Evolutionary conservation across 2,888 invertebrate species (phyloP), one percentile per base, ranked within the genome.

Genomic region (Abscondita cerata): DNA sequence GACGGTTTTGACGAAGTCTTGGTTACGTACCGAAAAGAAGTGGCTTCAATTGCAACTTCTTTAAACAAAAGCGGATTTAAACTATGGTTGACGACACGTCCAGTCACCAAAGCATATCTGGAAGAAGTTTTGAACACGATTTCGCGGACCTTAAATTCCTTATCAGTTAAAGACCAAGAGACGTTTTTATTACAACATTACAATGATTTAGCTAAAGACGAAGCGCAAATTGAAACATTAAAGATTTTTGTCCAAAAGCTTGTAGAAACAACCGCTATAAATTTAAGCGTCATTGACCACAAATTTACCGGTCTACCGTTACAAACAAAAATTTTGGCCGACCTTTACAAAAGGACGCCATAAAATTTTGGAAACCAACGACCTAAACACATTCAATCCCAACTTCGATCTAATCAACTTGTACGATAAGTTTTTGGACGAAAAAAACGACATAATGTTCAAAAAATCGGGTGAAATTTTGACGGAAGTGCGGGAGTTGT

Each of bases 381-480:
- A 16, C 44, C 8, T 15, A 15, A 13, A 8, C 2, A 15, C 5
- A 3, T 6, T 44, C 18, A 44, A 13, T 3, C 16, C 11, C 4
- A 44, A 44, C 13, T 44, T 44, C 11, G 44, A 44, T 15, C 18
- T 44, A 18, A 8, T 44, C 2, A n/a, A 8, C 18, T 11, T 44
- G 5, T 44, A 44, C 16, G 44, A 44, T 5, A 13, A 15, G 11
- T 44, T 16, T 44, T 2, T 56, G 13, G 6, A 12, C 6, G 25
- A 52, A 16, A 51, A 41, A 11, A 38, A 38, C 33, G 36, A 38
- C 18, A 44, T 52, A 18, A 12, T 58, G 3, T 46, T 18, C n/a
- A 1, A n/a, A 54, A 46, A 20, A 31, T 34, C 9, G 46, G 33
- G 1, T 1, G 8, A 16, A 25, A n/a, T n/a, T n/a, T n/a, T n/a